Evolutionary conservation across 2,888 invertebrate genomes (phyloP).

Genomic region (Gandaritis pyraliata): DNA sequence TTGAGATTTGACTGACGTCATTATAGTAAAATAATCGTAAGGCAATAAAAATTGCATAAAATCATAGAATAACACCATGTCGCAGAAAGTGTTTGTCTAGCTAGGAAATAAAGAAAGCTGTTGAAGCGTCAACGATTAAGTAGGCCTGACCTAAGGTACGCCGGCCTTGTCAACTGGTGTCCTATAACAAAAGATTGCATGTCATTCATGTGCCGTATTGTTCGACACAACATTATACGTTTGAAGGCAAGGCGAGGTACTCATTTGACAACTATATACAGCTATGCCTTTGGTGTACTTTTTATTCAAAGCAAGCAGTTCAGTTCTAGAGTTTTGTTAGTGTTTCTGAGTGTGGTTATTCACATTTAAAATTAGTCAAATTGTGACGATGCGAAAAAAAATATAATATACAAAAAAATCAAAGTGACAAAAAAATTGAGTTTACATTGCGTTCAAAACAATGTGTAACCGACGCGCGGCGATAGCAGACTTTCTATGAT

Average conservation of each 20-base stretch:
- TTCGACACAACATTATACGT: slow-evolving; percentile 37
- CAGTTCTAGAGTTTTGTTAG: neutral
- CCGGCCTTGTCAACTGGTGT: slow-evolving; percentile 80
- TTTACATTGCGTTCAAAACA: too few species aligned
- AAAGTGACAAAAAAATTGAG: too few species aligned
- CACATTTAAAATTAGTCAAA: neutral
- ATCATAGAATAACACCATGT: slow-evolving; percentile 63
- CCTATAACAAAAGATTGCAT: slow-evolving; percentile 79
- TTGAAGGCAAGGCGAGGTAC: slow-evolving; percentile 2
- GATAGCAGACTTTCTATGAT: too few species aligned
- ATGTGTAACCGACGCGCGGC: too few species aligned
- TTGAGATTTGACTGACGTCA: slow-evolving; percentile 37
- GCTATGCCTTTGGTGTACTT: neutral
- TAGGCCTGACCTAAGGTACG: slow-evolving; percentile 81
- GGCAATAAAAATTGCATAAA: slow-evolving; percentile 58
- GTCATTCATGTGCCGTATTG: slow-evolving; percentile 34
- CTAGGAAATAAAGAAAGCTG: slow-evolving; percentile 56
- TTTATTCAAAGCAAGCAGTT: neutral
- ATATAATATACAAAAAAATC: too few species aligned
- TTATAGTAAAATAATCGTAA: slow-evolving; percentile 26
- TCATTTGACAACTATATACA: neutral
- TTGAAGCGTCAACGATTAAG: slow-evolving; percentile 66
- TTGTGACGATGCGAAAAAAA: neutral
- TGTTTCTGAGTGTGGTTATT: neutral
- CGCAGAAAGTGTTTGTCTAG: slow-evolving; percentile 66